Base-by-base conservation (phyloP, 2,888 invertebrate species). In the Fissipunctia ypsillon region DNA sequence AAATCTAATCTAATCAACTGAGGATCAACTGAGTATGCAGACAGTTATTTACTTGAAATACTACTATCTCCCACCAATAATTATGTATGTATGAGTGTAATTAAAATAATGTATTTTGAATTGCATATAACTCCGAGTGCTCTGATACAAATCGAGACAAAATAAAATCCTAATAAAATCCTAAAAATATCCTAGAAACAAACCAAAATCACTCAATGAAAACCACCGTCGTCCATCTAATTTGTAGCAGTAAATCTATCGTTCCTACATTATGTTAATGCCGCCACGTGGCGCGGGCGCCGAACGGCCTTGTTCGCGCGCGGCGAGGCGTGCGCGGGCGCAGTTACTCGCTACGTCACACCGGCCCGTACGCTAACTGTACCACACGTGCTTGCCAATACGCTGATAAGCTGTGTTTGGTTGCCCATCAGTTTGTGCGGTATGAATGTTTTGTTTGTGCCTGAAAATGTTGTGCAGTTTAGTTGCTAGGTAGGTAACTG, bases 251-350 rank as follows among this genome's bases (percentile, higher is more conserved):
- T 79, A 77, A 78, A 69, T 60, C 69, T 52, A 52, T 61, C 70
- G 78, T 80, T 79, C 71, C 68, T 65, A 66, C 70, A 68, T 57
- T 86, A 87, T 86, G 84, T 64, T 73, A 83, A 87, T 83, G 76
- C 66, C 76, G 81, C 83, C 84, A 79, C 81, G 84, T 84, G 84
- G 80, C 78, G 80, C 87, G 82, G 85, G 85, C 87, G 87, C 76
- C 87, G 90, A 87, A 87, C 93, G 93, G 92, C 93, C 93, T 93
- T 92, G 92, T 89, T 91, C 70, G 76, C 79, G 86, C 71, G 87
- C 87, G 78, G 63, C 83, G 60, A 69, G 85, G 86, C 86, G 87
- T 87, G 86, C 84, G 78, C 85, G 70, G 83, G 79, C 86, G 80
- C 86, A 85, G 86, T 86, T 86, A 87, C 76, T 79, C 76, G 68